Conservation (phyloP, 1,140 invertebrate species). For the Drosophila murphyi region DNA sequence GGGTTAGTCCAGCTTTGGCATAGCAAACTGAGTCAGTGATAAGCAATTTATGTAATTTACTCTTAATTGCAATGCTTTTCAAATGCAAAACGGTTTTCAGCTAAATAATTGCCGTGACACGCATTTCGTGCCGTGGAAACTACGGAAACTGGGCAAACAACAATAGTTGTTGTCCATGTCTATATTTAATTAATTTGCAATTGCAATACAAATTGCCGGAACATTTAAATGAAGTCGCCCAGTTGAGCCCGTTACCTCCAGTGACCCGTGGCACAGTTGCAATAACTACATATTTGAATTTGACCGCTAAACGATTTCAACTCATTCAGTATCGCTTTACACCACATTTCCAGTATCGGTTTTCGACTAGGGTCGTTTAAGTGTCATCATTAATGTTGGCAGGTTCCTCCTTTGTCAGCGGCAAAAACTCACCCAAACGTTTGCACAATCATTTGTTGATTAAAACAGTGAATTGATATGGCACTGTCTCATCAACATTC, state of each 20-base stretch:
- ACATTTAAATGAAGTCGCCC: not conserved
- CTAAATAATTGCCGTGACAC: conserved; percentile 20
- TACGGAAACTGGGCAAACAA: conserved; percentile 3
- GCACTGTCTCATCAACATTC: conserved; percentile 98
- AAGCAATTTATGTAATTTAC: conserved; percentile 33
- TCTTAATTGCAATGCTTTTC: conserved; percentile 32
- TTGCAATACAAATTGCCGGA: conserved; percentile 36
- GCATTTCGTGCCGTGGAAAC: conserved; percentile 12
- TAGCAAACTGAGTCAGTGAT: conserved; percentile 13
- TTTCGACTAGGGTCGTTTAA: not conserved
- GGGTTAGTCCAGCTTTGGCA: not conserved
- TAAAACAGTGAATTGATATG: conserved; percentile 97
- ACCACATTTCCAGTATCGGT: not conserved
- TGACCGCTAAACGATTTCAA: not conserved
- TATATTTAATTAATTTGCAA: conserved; percentile 71
- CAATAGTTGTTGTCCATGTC: conserved; percentile 20
- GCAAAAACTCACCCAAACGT: conserved; percentile 55
- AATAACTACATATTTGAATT: conserved; percentile 20
- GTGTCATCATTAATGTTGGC: conserved; percentile 17
- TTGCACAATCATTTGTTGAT: conserved; percentile 87
- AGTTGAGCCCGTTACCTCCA: not conserved
- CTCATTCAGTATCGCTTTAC: not conserved
- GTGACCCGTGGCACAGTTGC: conserved; percentile 1
- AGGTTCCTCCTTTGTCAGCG: conserved; percentile 43
- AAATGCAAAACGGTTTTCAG: conserved; percentile 28